Evolutionary conservation across 23 tunicate species (phyloP).

Genomic region (Halocynthia roretzi): DNA sequence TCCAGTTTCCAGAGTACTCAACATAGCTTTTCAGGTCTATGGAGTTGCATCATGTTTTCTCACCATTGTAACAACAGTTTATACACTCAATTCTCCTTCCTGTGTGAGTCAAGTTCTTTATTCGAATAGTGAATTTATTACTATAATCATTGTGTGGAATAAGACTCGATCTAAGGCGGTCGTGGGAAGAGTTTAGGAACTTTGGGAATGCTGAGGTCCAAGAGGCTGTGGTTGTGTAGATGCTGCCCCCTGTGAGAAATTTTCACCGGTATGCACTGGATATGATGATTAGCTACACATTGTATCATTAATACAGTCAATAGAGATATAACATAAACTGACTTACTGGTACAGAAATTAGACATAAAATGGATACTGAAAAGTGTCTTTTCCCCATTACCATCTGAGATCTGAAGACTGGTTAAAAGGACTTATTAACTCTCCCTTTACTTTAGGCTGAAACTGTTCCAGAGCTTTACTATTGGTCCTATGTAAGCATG

Average conservation of each 20-base stretch:
- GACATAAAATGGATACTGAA: neutral
- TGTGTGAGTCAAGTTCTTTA: constrained; percentile 43
- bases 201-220: no score
- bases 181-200: no score
- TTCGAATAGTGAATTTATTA: neutral
- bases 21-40: constrained; percentile 46
- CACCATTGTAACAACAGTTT: constrained; percentile 42
- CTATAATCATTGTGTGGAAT: no score
- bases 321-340: neutral
- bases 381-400: neutral
- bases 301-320: no score
- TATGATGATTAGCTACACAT: no score
- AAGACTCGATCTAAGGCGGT: no score
- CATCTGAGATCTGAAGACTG: no score
- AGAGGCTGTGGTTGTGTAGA: no score
- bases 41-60: constrained; percentile 62
- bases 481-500: constrained; percentile 67
- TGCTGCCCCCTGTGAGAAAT: no score
- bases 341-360: neutral
- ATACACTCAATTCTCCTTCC: constrained; percentile 54
- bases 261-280: no score
- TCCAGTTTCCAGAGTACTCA: constrained; percentile 48
- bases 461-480: constrained; percentile 66
- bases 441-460: constrained; percentile 16
- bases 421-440: neutral